Percentiles rank a stretch among this genome's conserved stretches.
Conservation (phyloP, 2,797 vertebrate species). For the Catharus ustulatus region DNA sequence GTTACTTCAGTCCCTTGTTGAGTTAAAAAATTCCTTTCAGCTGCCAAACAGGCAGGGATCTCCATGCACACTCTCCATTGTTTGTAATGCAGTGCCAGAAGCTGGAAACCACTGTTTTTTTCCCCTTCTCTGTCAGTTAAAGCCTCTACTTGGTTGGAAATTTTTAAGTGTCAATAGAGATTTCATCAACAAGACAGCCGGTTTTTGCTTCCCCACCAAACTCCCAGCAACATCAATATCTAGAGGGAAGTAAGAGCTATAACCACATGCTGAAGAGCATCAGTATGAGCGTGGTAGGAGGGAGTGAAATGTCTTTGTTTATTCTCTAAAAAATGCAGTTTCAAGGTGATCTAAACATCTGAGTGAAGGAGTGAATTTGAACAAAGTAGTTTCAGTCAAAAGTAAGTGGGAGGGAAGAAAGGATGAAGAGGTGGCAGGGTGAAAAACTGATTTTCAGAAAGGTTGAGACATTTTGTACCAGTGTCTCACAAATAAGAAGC, state of each 20-base stretch:
- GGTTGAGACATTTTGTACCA: neutral
- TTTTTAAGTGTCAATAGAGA: neutral
- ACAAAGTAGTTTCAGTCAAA: neutral
- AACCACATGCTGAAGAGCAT: neutral
- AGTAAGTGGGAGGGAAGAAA: neutral
- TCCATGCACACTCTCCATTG: neutral
- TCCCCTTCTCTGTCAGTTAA: neutral
- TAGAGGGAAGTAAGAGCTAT: neutral
- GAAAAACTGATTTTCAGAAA: constrained; percentile 1
- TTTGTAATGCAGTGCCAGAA: neutral
- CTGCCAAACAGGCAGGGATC: neutral
- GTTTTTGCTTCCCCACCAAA: neutral
- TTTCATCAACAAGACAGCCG: neutral
- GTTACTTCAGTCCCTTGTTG: neutral
- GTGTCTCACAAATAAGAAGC: neutral
- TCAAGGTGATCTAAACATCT: constrained; percentile 22
- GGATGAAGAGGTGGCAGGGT: neutral
- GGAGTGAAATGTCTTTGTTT: neutral
- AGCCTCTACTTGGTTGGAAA: neutral
- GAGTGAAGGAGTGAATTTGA: constrained; percentile 19
- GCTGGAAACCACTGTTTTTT: constrained; percentile 4
- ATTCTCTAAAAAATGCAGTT: constrained; percentile 1
- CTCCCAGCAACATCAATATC: neutral
- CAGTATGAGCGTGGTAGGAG: neutral
- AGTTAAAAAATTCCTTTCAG: neutral